These are phyloP conservation scores for Buathra laborator DNA, from an alignment of 2,888 invertebrate species.

Conservation along the genomic window DNA sequence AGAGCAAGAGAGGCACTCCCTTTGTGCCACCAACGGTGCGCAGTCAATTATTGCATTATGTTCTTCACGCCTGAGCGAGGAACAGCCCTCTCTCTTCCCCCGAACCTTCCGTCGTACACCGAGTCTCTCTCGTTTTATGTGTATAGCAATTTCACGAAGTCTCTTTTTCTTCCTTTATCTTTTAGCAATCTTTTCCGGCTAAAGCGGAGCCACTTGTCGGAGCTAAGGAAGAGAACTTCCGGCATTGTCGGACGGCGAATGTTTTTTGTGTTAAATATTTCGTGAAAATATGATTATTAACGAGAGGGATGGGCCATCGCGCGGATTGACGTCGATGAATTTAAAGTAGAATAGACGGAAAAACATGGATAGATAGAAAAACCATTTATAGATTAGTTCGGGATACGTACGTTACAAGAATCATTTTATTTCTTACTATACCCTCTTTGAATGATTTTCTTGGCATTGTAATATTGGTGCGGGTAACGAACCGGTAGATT, in stretches of 20 bases:
- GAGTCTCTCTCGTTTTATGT: constrained; percentile 10
- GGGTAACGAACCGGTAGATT: too few relatives aligned
- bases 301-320: too few relatives aligned
- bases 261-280: not conserved
- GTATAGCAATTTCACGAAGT: constrained; percentile 24
- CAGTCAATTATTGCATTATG: constrained; percentile 70
- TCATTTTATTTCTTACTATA: too few relatives aligned
- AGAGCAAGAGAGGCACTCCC: not conserved
- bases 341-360: too few relatives aligned
- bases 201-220: constrained; percentile 26
- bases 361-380: too few relatives aligned
- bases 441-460: too few relatives aligned
- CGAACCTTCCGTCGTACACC: not conserved
- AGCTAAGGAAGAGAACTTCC: constrained; percentile 3
- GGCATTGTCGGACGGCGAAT: not conserved
- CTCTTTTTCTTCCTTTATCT: constrained; percentile 10
- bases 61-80: constrained; percentile 51
- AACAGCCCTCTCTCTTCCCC: not conserved
- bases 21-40: constrained; percentile 36
- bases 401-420: too few relatives aligned
- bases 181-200: constrained; percentile 28
- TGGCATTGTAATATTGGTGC: too few relatives aligned
- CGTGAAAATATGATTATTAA: too few relatives aligned
- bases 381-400: too few relatives aligned
- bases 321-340: too few relatives aligned